Evolutionary conservation across 2,113 vertebrate species (phyloP), one percentile per base, ranked within the genome.

Genomic region (Gymnogyps californianus): DNA sequence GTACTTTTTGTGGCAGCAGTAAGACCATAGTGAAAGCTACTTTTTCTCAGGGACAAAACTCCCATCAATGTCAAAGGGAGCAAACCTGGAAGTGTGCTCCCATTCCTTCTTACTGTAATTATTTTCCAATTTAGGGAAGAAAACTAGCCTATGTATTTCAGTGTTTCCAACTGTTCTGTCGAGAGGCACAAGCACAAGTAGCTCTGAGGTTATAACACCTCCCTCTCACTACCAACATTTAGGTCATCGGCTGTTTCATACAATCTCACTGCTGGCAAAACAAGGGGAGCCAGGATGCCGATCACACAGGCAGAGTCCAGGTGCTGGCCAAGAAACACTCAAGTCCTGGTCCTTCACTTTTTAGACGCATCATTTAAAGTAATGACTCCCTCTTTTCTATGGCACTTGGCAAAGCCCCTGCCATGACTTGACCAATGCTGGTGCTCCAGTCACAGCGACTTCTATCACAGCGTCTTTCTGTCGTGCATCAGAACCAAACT

Each of bases 341-440:
- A 16, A 24, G 59, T 54, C 28, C 31, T 10, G 2, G 44, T 42
- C 49, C 34, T 84, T 32, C 21, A 28, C 28, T 61, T 70, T 71
- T n/a, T 31, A 34, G 38, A 51, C 25, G 38, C 42, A 64, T 52
- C 19, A n/a, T 40, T 82, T 64, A 29, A 70, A 76, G 61, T 38
- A 83, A 54, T 2, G 24, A 78, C 24, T 70, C 44, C 16, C 21
- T 62, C 55, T 62, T 74, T 70, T 31, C 64, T 32, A 44, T 54
- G 25, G 51, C 21, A 38, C 3, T 49, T n/a, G 59, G 38, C 51
- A 83, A 71, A 90, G 76, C 24, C 59, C 21, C 40, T 69, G 36
- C 44, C 14, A 21, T 2, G 10, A 80, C 65, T 70, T 2, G 1
- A 4, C 42, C 57, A 69, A 8, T 1, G 1, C 32, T 36, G 29